A percentile compares a stretch with the other conserved stretches of the same genome.
Evolutionary conservation across 2,888 invertebrate genomes (phyloP).

Genomic region (Cryptocephalus moraei): DNA sequence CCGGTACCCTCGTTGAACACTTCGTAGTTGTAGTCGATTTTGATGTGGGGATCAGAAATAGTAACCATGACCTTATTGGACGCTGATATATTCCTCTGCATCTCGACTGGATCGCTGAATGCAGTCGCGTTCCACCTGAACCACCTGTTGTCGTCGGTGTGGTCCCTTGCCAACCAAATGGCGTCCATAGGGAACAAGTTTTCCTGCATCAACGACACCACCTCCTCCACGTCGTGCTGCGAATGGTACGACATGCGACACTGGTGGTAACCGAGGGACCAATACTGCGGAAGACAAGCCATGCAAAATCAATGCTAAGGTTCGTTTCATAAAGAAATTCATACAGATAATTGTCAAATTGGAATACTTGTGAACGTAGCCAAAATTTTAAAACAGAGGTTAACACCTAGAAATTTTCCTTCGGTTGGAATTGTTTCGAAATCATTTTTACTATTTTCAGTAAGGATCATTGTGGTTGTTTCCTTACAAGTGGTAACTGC

Average conservation of each 20-base stretch:
- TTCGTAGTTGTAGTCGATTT: slow-evolving; percentile 77
- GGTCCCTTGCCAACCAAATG: slow-evolving; percentile 97
- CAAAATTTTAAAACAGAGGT: no score
- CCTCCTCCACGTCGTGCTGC: slow-evolving; percentile 77
- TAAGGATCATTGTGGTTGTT: no score
- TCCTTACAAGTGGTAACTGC: slow-evolving; percentile 52
- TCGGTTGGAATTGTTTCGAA: no score
- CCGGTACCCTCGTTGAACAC: slow-evolving; percentile 66
- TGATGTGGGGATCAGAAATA: slow-evolving; percentile 96
- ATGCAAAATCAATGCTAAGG: no score
- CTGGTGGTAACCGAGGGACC: slow-evolving; percentile 26
- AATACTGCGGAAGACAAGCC: slow-evolving; percentile 11
- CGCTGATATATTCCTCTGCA: slow-evolving; percentile 77
- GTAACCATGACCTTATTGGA: slow-evolving; percentile 83
- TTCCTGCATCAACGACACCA: slow-evolving; percentile 73
- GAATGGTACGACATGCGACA: slow-evolving; percentile 78
- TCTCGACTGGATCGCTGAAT: slow-evolving; percentile 63
- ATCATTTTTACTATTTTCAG: no score
- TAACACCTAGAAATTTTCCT: no score
- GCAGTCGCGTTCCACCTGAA: slow-evolving; percentile 88
- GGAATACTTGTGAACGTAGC: no score
- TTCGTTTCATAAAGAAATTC: no score
- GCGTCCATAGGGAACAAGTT: slow-evolving; percentile 90
- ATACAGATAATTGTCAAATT: no score
- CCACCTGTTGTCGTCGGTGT: slow-evolving; percentile 72